Evolutionary conservation across 2,888 invertebrate species (phyloP), one percentile per base, ranked within the genome.

Genomic region (Zygothrica quintamaculata): DNA sequence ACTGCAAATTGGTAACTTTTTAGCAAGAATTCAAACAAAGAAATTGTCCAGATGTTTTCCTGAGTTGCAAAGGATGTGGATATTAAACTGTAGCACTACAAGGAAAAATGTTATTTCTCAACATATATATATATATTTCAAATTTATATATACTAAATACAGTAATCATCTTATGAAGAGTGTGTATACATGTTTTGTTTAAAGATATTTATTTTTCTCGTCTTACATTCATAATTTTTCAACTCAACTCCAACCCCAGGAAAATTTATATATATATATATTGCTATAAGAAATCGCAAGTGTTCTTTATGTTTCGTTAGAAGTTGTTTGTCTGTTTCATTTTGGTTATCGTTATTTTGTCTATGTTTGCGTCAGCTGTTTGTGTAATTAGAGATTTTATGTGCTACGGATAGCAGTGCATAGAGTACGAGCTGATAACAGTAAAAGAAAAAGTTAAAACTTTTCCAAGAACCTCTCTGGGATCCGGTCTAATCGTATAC

Each of bases 301-400:
- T 25, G 37, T 39, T 29, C 18, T 46, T 39, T 42, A n/a, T n/a
- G 9, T 25, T 18, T 3, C 9, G 22, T n/a, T 18, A 4, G 48
- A 11, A 26, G 29, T 6, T 6, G 12, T 31, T 12, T 31, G 18
- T 15, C 26, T 36, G n/a, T 11, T 18, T 7, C 42, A 22, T 25
- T 31, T 43, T 53, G 25, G 40, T 47, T 22, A n/a, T 12, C 44
- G 31, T 42, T 39, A 55, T 61, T 62, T 67, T 56, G 74, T 58
- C 59, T 65, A 69, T 55, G 60, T 46, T 61, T 16, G 72, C 76
- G 85, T 78, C 80, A 80, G 80, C 82, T 84, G 85, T 72, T 80
- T 65, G 52, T 48, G 82, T 85, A 81, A 80, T 84, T 80, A 84
- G 74, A 48, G 61, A 50, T 61, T 84, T 84, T 80, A 80, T 81